Evolutionary conservation across 1,140 invertebrate genomes (phyloP), one percentile per base, ranked within the genome.

Genomic region (Archegozetes longisetosus): DNA sequence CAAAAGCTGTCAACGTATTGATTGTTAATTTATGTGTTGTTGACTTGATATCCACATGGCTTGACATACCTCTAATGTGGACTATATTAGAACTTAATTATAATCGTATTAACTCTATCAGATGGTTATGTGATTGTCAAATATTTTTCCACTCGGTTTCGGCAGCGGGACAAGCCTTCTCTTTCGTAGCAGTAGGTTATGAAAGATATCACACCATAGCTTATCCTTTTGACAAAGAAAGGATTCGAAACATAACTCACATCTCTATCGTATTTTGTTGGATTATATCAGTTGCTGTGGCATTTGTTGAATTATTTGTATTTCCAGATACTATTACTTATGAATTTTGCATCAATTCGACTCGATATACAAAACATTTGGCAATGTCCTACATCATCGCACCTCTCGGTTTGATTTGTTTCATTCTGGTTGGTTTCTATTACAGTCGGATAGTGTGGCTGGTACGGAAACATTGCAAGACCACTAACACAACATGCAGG

Each of bases 211-310:
- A 58, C 24, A 58, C 57, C 1, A 47, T 58, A 22, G 49, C 46
- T 12, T 50, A 58, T 28, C 57, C 57, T 14, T 58, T 58, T 23
- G 57, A 58, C 27, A 58, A 58, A 23, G 57, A 58, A 53, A 58
- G 50, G 26, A 47, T 51, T 26, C 20, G 48, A n/a, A 13, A 40
- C 26, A 51, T 58, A 17, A 58, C 57, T 17, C 46, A 51, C 26
- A 23, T 58, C 9, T 53, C 27, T 14, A 47, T 58, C 1, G 25
- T 51, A 24, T 22, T 13, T 46, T 26, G 9, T 6, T 58, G 57
- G 57, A 1, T 58, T 3, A 26, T 51, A 13, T 25, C 57, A 2
- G 17, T 51, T 9, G 13, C 26, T 9, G 50, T 58, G 17, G 9
- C 57, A 20, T 17, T 28, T 17, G 17, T 58, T 32, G 48, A 50